These are phyloP conservation scores for Neogobius melanostomus DNA, from an alignment of 2,113 vertebrate genomes.

Conservation along the genomic window DNA sequence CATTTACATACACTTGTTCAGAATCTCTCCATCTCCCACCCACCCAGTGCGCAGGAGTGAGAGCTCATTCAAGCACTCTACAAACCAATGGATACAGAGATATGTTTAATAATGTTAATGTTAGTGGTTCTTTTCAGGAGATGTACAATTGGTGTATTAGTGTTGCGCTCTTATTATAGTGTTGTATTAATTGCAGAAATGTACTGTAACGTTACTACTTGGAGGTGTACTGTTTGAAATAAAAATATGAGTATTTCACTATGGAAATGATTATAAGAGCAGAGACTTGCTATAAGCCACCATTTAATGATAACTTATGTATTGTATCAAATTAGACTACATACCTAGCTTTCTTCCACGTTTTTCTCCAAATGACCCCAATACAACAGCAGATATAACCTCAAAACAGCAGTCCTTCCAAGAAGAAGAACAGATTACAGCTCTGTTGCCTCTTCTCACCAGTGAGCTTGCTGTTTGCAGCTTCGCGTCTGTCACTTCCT, in stretches of 20 bases:
- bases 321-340: not conserved
- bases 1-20: conserved; percentile 18
- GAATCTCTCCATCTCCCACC: not conserved
- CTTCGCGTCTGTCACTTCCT: conserved; percentile 6
- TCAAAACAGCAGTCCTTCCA: not conserved
- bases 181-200: no score
- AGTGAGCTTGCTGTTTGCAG: conserved; percentile 10
- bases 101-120: no score
- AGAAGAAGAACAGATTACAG: not conserved
- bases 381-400: not conserved
- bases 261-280: no score
- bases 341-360: conserved; percentile 21
- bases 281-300: no score
- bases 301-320: no score
- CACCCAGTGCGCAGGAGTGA: not conserved
- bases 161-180: no score
- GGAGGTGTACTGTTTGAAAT: no score
- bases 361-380: conserved; percentile 2
- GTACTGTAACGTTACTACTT: no score
- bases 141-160: not conserved
- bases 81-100: not conserved
- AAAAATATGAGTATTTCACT: no score
- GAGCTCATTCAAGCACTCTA: conserved; percentile 4
- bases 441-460: not conserved
- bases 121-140: not conserved